A percentile compares a stretch with the other conserved stretches of the same genome.
These are phyloP conservation scores for Esox niger DNA, from an alignment of 2,113 vertebrate genomes.

Conservation along the genomic window DNA sequence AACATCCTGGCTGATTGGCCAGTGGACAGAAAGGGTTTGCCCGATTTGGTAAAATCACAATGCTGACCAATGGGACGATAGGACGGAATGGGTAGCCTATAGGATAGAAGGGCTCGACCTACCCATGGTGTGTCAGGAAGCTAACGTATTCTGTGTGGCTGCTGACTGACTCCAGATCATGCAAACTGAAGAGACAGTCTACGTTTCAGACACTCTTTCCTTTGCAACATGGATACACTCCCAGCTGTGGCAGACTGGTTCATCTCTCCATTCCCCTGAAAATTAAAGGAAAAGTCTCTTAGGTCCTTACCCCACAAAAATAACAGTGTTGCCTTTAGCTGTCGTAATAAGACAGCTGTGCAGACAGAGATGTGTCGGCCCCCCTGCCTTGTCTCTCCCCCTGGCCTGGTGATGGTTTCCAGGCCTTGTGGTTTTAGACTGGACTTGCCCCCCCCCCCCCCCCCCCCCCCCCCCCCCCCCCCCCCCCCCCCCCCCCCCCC, in stretches of 20 bases:
- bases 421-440: no score
- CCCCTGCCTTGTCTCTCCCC: constrained; percentile 8
- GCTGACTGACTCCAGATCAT: constrained; percentile 36
- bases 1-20: constrained; percentile 1
- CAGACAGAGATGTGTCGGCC: neutral
- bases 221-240: constrained; percentile 42
- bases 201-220: constrained; percentile 29
- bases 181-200: constrained; percentile 30
- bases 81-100: no score
- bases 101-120: neutral
- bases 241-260: constrained; percentile 31
- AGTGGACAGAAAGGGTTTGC: no score
- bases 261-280: constrained; percentile 49
- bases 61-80: no score
- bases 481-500: no score
- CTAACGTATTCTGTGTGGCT: constrained; percentile 1
- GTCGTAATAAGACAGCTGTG: neutral
- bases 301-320: neutral
- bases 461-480: no score
- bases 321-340: neutral
- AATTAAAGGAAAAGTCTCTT: neutral
- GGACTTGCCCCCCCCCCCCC: neutral
- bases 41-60: no score
- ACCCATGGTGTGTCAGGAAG: no score
- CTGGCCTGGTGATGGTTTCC: constrained; percentile 1